phyloP scores from a whole-genome alignment of 2,888 invertebrate species.

The Limnephilus auricula region DNA sequence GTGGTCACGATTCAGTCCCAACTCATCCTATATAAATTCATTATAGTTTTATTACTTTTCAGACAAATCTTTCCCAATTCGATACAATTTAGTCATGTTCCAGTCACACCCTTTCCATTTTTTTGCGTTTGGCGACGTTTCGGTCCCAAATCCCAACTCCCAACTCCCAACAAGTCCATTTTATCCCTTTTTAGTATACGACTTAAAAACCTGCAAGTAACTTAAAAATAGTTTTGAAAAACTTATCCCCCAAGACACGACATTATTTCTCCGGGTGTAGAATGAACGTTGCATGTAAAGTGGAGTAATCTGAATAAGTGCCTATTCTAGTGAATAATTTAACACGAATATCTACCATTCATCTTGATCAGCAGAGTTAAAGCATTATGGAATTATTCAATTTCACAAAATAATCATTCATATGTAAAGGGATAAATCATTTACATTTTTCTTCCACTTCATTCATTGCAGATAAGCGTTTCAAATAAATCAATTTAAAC shows the following conservation, averaged over 20 bases:
- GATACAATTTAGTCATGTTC: not conserved
- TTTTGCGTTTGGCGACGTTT: not conserved
- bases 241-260: not conserved
- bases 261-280: slow-evolving; percentile 44
- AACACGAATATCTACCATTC: slow-evolving; percentile 35
- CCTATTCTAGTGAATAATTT: slow-evolving; percentile 51
- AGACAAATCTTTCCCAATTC: not conserved
- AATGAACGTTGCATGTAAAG: slow-evolving; percentile 32
- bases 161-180: not conserved
- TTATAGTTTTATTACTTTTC: too few relatives aligned
- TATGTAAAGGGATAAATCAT: not conserved
- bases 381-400: slow-evolving; percentile 7
- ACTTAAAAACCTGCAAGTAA: not conserved
- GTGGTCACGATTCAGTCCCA: too few relatives aligned
- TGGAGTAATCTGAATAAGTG: slow-evolving; percentile 25
- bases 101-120: not conserved
- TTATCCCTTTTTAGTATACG: not conserved
- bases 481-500: not conserved
- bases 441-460: not conserved
- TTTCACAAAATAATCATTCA: not conserved
- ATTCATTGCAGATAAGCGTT: not conserved
- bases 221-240: not conserved
- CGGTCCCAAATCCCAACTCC: too few relatives aligned
- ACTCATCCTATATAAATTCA: too few relatives aligned
- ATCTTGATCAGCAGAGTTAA: slow-evolving; percentile 29